phyloP scores from a whole-genome alignment of 2,888 invertebrate species.

The Hirtodrosophila cameraria region DNA sequence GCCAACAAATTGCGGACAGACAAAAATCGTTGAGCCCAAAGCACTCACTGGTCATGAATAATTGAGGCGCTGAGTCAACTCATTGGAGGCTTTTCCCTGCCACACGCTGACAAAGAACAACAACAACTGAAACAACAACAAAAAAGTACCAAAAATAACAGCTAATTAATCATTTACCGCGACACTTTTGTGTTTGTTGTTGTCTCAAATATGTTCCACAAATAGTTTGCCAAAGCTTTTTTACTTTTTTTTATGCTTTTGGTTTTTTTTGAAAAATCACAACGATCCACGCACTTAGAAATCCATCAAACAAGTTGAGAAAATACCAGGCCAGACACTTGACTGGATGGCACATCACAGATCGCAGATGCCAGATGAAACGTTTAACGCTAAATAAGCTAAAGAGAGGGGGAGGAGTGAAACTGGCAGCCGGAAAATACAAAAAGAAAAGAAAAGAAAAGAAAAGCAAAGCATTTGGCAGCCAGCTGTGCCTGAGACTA shows the following conservation, averaged over 20 bases:
- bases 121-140: conserved; percentile 7
- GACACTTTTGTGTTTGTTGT: conserved; percentile 27
- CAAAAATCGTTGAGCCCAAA: conserved; percentile 1
- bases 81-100: conserved; percentile 64
- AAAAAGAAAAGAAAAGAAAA: neutral
- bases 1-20: conserved; percentile 35
- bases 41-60: conserved; percentile 46
- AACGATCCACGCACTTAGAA: conserved; percentile 72
- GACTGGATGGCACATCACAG: conserved; percentile 40
- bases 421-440: neutral
- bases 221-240: conserved; percentile 40
- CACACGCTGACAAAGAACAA: conserved; percentile 9
- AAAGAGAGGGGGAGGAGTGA: too few species aligned
- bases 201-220: conserved; percentile 11
- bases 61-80: conserved; percentile 70
- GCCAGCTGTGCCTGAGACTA: conserved; percentile 24
- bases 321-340: conserved; percentile 40
- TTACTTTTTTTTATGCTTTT: conserved; percentile 4
- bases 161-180: conserved; percentile 65
- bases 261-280: conserved; percentile 52
- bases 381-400: conserved; percentile 27
- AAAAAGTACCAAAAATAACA: conserved; percentile 27
- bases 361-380: conserved; percentile 53
- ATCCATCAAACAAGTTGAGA: conserved; percentile 72
- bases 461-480: conserved; percentile 19